A percentile compares a stretch with the other conserved stretches of the same genome.
Evolutionary conservation across 2,797 vertebrate genomes (phyloP).

Genomic region (Falco biarmicus): DNA sequence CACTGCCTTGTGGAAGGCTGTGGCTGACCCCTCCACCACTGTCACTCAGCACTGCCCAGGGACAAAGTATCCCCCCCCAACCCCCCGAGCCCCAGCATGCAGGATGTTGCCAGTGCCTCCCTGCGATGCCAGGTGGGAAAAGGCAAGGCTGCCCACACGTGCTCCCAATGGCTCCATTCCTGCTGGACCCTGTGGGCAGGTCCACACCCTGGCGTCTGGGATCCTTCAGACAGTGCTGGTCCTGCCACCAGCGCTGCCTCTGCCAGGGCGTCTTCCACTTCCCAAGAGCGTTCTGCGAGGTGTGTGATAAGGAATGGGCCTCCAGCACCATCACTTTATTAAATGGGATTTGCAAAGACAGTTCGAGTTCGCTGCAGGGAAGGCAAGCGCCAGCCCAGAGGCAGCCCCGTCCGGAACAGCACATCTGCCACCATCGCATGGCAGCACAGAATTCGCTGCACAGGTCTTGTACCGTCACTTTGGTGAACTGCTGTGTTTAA

Average conservation of each 20-base stretch:
- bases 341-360: background rate
- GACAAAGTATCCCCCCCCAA: too few species aligned
- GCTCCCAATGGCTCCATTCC: fast-evolving
- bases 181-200: background rate
- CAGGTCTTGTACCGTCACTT: background rate
- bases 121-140: background rate
- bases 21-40: background rate
- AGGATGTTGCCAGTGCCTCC: background rate
- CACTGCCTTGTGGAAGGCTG: background rate
- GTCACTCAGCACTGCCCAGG: background rate
- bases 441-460: background rate
- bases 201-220: background rate
- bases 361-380: background rate
- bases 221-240: fast-evolving
- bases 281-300: background rate
- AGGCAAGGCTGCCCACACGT: background rate
- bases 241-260: background rate
- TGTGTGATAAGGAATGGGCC: fast-evolving
- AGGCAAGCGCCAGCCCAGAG: background rate
- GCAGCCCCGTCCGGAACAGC: background rate
- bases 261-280: background rate
- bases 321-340: background rate
- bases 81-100: fast-evolving
- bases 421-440: background rate
- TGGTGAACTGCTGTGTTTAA: background rate